These are phyloP conservation scores for Colostygia pectinataria DNA, from an alignment of 2,888 invertebrate genomes.

Conservation along the genomic window DNA sequence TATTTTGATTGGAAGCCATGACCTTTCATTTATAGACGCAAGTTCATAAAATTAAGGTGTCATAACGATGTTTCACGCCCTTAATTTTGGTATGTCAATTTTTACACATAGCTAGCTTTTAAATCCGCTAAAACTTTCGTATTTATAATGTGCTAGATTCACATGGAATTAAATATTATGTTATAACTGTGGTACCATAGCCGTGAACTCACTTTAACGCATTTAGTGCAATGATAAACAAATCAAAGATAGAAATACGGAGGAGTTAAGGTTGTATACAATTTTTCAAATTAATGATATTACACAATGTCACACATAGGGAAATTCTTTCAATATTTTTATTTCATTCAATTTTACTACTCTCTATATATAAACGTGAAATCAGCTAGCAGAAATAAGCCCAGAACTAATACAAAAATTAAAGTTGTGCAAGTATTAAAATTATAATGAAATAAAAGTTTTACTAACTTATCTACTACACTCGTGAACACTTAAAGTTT, in stretches of 20 bases:
- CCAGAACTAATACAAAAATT: too few species aligned
- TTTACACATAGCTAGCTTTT: conserved; percentile 20
- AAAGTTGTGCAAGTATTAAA: not conserved
- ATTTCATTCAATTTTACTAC: too few species aligned
- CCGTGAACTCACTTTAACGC: too few species aligned
- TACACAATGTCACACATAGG: too few species aligned
- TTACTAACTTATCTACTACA: conserved; percentile 5
- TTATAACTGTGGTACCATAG: too few species aligned
- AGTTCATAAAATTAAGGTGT: conserved; percentile 37
- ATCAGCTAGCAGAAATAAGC: too few species aligned
- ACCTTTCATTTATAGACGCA: conserved; percentile 52
- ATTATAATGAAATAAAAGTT: conserved; percentile 12
- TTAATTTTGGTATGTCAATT: conserved; percentile 38
- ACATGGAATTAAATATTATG: conserved; percentile 15
- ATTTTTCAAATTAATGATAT: too few species aligned
- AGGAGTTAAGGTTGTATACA: too few species aligned
- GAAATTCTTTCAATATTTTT: too few species aligned
- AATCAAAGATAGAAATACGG: too few species aligned
- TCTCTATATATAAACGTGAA: too few species aligned
- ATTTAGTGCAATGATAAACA: too few species aligned
- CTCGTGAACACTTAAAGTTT: conserved; percentile 18
- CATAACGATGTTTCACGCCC: conserved; percentile 35
- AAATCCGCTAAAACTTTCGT: conserved; percentile 26
- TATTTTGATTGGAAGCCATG: conserved; percentile 62
- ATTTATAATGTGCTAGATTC: conserved; percentile 25